These are phyloP conservation scores for Anolis apletophallus DNA, from an alignment of 2,797 vertebrate species.

Conservation along the genomic window DNA sequence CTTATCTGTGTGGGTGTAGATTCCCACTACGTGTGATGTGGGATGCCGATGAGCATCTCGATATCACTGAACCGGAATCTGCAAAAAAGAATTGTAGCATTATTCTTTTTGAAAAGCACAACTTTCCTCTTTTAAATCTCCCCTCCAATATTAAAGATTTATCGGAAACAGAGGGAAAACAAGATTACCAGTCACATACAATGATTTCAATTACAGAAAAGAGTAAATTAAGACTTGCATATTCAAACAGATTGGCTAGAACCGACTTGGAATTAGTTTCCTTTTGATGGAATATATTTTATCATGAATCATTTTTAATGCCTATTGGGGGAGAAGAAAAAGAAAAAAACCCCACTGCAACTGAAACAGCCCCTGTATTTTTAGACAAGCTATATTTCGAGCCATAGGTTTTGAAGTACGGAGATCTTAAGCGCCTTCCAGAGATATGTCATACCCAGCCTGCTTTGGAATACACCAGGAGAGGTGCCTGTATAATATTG, in stretches of 20 bases:
- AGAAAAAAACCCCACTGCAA: neutral
- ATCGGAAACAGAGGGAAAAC: neutral
- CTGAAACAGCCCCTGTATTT: constrained; percentile 44
- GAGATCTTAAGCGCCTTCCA: constrained; percentile 38
- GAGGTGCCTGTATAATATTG: constrained; percentile 38
- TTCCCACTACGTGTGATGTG: no score
- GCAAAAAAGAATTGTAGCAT: neutral
- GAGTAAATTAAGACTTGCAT: constrained; percentile 22
- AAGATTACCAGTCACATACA: neutral
- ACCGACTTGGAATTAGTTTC: neutral
- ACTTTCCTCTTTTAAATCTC: neutral
- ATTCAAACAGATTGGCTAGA: neutral
- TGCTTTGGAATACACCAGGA: neutral
- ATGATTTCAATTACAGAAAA: neutral
- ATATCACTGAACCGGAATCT: neutral
- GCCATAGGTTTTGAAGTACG: constrained; percentile 32
- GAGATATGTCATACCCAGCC: constrained; percentile 17
- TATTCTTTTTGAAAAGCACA: neutral
- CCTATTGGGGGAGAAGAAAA: neutral
- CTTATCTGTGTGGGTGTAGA: no score
- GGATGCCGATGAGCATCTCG: neutral
- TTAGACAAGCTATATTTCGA: constrained; percentile 44
- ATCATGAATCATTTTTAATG: constrained; percentile 11
- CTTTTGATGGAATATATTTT: constrained; percentile 33
- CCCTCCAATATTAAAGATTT: neutral